Evolutionary conservation across 2,888 invertebrate genomes (phyloP).

Genomic region (Trichopria drosophilae): DNA sequence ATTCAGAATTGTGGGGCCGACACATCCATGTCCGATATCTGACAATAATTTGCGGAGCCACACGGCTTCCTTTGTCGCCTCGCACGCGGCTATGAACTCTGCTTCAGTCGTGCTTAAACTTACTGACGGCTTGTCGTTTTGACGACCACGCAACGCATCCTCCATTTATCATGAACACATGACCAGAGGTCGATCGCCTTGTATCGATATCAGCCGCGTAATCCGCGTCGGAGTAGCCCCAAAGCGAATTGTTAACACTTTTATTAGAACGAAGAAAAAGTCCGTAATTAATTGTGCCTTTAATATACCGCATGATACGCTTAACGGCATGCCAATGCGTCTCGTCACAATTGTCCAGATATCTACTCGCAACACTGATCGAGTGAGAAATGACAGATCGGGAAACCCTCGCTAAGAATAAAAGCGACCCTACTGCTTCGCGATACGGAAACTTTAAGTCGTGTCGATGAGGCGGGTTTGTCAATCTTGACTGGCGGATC

Average conservation of each 20-base stretch:
- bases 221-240: slow-evolving; percentile 34
- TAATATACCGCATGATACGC: slow-evolving; percentile 12
- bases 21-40: slow-evolving; percentile 26
- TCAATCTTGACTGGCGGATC: slow-evolving; percentile 8
- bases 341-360: slow-evolving; percentile 7
- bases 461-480: not conserved
- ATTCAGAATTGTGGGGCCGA: slow-evolving; percentile 15
- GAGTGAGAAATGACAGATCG: not conserved
- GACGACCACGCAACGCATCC: slow-evolving; percentile 35
- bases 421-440: too few species aligned
- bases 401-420: slow-evolving; percentile 4
- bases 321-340: slow-evolving; percentile 21
- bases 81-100: slow-evolving; percentile 39
- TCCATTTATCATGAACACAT: slow-evolving; percentile 26
- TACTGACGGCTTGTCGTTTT: slow-evolving; percentile 34
- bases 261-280: slow-evolving; percentile 7
- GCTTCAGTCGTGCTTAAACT: too few species aligned
- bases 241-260: not conserved
- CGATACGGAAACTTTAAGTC: slow-evolving; percentile 14
- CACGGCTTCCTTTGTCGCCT: slow-evolving; percentile 34
- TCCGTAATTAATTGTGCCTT: too few species aligned
- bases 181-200: slow-evolving; percentile 37
- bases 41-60: slow-evolving; percentile 38
- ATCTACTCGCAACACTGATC: not conserved
- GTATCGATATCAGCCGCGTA: slow-evolving; percentile 32